A percentile compares a stretch with the other conserved stretches of the same genome.
Evolutionary conservation across 2,888 invertebrate genomes (phyloP).

Genomic region (Andrena bicolor): DNA sequence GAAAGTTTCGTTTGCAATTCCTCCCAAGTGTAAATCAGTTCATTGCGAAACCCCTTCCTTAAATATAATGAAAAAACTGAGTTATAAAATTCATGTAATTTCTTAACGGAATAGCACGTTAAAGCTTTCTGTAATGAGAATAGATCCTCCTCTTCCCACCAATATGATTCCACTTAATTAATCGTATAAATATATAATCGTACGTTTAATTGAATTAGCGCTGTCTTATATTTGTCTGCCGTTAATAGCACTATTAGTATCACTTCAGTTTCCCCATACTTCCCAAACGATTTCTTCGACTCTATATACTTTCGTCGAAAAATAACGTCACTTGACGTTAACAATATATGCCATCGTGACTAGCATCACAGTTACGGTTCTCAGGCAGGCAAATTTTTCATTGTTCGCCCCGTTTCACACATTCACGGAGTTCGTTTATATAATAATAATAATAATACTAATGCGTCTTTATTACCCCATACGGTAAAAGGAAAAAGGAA

Average conservation of each 20-base stretch:
- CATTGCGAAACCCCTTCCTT: not conserved
- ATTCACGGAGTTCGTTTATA: no score
- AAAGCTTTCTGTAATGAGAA: slow-evolving; percentile 7
- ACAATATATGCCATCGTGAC: slow-evolving; percentile 3
- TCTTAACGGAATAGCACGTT: slow-evolving; percentile 1
- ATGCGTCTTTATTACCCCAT: no score
- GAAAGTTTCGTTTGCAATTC: slow-evolving; percentile 1
- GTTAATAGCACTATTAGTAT: slow-evolving; percentile 5
- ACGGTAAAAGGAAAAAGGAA: no score
- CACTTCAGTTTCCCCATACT: not conserved
- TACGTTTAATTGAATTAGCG: slow-evolving; percentile 1
- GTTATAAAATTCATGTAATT: not conserved
- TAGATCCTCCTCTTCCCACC: slow-evolving; percentile 12
- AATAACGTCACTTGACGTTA: not conserved
- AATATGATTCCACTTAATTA: not conserved
- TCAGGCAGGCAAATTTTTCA: not conserved
- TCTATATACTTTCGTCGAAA: not conserved
- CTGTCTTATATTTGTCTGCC: not conserved
- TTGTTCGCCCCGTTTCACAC: no score
- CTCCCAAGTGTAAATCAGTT: not conserved
- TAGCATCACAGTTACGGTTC: slow-evolving; percentile 36
- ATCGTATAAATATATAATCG: slow-evolving; percentile 6
- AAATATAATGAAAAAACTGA: slow-evolving; percentile 4
- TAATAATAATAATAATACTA: no score
- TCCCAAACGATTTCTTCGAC: not conserved